A percentile compares a stretch with the other conserved stretches of the same genome.
phyloP scores from a whole-genome alignment of 1,140 invertebrate genomes.

The Platyscapa corneri region DNA sequence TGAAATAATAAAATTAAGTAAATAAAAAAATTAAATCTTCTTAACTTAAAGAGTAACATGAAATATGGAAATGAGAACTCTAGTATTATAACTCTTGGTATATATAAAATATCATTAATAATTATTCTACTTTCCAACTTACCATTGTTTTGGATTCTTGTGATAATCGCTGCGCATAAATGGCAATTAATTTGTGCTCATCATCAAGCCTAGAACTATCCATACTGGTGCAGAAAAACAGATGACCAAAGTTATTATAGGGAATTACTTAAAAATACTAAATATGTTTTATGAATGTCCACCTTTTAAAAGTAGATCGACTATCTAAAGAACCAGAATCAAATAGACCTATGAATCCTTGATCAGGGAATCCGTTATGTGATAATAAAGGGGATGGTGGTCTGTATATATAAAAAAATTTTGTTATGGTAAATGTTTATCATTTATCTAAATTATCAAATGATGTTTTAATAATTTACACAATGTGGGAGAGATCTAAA shows the following conservation, averaged over 20 bases:
- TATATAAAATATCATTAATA: background rate
- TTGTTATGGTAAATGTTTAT: background rate
- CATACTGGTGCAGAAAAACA: conserved; percentile 65
- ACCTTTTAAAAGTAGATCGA: conserved; percentile 75
- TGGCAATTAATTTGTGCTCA: conserved; percentile 96
- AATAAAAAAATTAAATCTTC: no score
- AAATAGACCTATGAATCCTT: conserved; percentile 79
- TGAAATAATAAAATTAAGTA: conserved; percentile 44
- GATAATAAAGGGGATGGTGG: conserved; percentile 90
- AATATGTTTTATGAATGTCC: background rate
- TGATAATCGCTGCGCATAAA: conserved; percentile 94
- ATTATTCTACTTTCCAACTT: conserved; percentile 67
- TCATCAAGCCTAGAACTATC: conserved; percentile 85
- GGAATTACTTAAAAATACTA: background rate
- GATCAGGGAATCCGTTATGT: conserved; percentile 90
- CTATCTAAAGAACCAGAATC: conserved; percentile 89
- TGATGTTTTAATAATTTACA: conserved; percentile 79
- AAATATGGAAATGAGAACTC: no score
- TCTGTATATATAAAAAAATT: conserved; percentile 66
- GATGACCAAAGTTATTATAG: background rate
- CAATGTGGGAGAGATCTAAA: conserved; percentile 95
- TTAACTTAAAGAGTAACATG: no score
- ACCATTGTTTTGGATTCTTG: conserved; percentile 91
- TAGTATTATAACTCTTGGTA: no score
- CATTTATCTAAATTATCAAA: background rate